phyloP scores from a whole-genome alignment of 2,888 invertebrate genomes.

The Lasius fuliginosus region DNA sequence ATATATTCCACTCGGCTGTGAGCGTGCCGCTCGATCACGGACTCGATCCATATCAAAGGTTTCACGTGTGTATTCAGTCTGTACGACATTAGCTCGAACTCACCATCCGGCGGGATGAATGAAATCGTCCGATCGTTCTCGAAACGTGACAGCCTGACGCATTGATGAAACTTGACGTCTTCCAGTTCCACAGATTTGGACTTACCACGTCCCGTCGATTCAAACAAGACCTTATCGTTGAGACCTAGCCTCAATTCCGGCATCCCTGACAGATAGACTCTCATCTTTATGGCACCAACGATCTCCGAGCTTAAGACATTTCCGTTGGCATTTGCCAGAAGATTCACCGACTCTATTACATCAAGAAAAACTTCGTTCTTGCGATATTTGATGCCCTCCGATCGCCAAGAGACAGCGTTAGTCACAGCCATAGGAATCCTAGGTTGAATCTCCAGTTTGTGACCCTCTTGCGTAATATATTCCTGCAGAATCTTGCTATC shows the following conservation, averaged over 20 bases:
- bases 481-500: slow-evolving; percentile 99
- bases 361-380: slow-evolving; percentile 99
- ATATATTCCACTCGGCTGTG: slow-evolving; percentile 99
- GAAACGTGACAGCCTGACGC: slow-evolving; percentile 97
- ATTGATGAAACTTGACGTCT: slow-evolving; percentile 99
- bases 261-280: slow-evolving; percentile 99
- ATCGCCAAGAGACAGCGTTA: slow-evolving; percentile 99
- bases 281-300: slow-evolving; percentile 99
- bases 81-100: slow-evolving; percentile 99
- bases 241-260: slow-evolving; percentile 98
- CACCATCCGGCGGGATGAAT: slow-evolving; percentile 99
- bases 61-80: slow-evolving; percentile 98
- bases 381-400: slow-evolving; percentile 99
- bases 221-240: slow-evolving; percentile 99
- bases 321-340: slow-evolving; percentile 98
- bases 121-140: slow-evolving; percentile 99
- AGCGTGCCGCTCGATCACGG: slow-evolving; percentile 98
- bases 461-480: slow-evolving; percentile 99
- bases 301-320: slow-evolving; percentile 99
- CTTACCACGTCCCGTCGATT: slow-evolving; percentile 98
- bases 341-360: slow-evolving; percentile 99
- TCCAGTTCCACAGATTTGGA: slow-evolving; percentile 99
- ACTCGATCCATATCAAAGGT: slow-evolving; percentile 99
- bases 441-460: slow-evolving; percentile 98
- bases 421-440: slow-evolving; percentile 99